A percentile compares a stretch with the other conserved stretches of the same genome.
These are phyloP conservation scores for Pogonocichla stellata DNA, from an alignment of 2,113 vertebrate genomes.

Conservation along the genomic window DNA sequence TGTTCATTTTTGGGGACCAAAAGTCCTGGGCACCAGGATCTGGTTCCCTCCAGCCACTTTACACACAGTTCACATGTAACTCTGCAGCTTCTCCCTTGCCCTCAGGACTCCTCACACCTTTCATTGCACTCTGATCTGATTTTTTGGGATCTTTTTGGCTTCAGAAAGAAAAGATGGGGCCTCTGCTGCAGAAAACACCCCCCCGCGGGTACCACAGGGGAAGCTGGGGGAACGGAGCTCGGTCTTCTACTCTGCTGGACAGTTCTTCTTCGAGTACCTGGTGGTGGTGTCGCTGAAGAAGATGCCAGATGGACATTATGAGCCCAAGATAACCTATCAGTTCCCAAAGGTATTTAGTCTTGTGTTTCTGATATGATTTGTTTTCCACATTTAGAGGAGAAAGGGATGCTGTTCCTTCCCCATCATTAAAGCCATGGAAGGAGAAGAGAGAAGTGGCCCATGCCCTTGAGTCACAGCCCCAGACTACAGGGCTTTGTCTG, in stretches of 20 bases:
- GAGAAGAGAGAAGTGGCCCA: neutral
- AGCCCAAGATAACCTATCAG: constrained; percentile 91
- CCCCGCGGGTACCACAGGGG: neutral
- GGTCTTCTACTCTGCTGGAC: constrained; percentile 71
- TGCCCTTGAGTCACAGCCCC: neutral
- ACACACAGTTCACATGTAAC: neutral
- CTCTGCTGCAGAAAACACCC: neutral
- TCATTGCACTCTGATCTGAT: constrained; percentile 1
- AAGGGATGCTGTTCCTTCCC: neutral
- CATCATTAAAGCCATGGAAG: neutral
- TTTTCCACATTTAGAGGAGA: neutral
- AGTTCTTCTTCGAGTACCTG: constrained; percentile 95
- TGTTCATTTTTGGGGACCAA: neutral
- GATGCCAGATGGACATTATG: constrained; percentile 71
- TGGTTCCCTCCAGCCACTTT: neutral
- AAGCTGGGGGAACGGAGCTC: constrained; percentile 50
- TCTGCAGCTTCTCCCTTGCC: neutral
- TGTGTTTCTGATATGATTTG: rapidly evolving
- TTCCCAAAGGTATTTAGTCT: constrained; percentile 90
- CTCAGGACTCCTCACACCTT: neutral
- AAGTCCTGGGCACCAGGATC: neutral
- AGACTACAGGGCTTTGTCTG: neutral
- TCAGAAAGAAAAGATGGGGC: constrained; percentile 50
- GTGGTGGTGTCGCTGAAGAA: constrained; percentile 90
- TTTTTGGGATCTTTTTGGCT: neutral